Evolutionary conservation across 2,797 vertebrate species (phyloP).

Genomic region (Anguilla megastoma): DNA sequence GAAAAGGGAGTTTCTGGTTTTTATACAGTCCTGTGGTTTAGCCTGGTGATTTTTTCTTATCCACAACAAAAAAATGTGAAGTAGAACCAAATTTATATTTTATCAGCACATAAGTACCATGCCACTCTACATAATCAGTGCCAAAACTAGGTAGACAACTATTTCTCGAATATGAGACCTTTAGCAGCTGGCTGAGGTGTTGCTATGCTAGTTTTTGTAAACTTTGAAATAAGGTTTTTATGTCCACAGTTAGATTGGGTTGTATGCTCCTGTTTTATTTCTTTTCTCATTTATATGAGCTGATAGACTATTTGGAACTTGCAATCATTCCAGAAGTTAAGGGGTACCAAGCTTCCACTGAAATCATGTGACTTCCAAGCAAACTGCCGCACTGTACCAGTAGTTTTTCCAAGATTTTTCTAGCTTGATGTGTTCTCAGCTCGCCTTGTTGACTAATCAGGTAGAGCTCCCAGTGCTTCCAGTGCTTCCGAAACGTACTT

Average conservation of each 20-base stretch:
- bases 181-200: neutral
- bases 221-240: neutral
- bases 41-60: neutral
- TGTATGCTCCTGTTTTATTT: neutral
- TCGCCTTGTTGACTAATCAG: neutral
- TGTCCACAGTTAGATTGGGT: neutral
- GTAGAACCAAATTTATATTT: neutral
- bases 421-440: neutral
- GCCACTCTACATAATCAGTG: neutral
- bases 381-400: neutral
- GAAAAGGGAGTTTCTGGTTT: neutral
- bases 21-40: neutral
- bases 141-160: neutral
- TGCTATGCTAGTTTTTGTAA: neutral
- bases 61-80: neutral
- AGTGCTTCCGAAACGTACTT: conserved; percentile 10
- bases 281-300: neutral
- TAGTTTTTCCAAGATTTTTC: neutral
- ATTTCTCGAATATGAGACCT: neutral
- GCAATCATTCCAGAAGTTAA: neutral
- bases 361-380: neutral
- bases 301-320: neutral
- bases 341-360: neutral
- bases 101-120: neutral
- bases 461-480: neutral